phyloP scores from a whole-genome alignment of 2,888 invertebrate genomes.

The Chrysodeixis includens region DNA sequence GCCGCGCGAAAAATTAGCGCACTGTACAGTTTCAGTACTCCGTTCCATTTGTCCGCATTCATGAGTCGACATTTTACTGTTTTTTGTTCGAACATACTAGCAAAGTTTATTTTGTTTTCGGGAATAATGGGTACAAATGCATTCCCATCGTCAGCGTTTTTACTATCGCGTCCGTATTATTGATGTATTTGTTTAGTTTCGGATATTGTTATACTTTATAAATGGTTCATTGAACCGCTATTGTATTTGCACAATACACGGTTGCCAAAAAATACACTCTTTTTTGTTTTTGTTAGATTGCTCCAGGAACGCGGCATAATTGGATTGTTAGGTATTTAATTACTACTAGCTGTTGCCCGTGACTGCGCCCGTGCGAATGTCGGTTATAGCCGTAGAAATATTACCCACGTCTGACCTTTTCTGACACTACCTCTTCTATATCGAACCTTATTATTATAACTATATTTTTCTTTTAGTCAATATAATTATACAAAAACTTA shows the following conservation, averaged over 20 bases:
- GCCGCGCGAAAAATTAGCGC: conserved; percentile 64
- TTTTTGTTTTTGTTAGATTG: neutral
- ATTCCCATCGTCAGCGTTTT: conserved; percentile 35
- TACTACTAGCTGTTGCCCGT: no score
- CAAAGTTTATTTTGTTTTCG: conserved; percentile 58
- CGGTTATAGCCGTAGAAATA: no score
- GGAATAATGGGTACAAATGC: conserved; percentile 48
- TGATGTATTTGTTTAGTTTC: conserved; percentile 27
- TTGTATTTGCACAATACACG: neutral
- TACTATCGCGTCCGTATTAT: conserved; percentile 25
- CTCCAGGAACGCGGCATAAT: no score
- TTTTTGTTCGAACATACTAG: conserved; percentile 45
- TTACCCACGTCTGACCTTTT: no score
- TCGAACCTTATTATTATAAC: no score
- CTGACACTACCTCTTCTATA: no score
- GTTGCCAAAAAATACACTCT: neutral
- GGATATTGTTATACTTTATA: neutral
- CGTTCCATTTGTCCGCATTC: conserved; percentile 48
- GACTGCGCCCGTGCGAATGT: no score
- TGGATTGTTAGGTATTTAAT: no score
- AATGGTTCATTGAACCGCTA: neutral
- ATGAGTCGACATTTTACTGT: conserved; percentile 51
- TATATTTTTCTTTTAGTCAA: no score
- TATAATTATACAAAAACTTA: no score
- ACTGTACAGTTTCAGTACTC: conserved; percentile 56